phyloP scores from a whole-genome alignment of 2,888 invertebrate species.

The Drosophila niveifrons region DNA sequence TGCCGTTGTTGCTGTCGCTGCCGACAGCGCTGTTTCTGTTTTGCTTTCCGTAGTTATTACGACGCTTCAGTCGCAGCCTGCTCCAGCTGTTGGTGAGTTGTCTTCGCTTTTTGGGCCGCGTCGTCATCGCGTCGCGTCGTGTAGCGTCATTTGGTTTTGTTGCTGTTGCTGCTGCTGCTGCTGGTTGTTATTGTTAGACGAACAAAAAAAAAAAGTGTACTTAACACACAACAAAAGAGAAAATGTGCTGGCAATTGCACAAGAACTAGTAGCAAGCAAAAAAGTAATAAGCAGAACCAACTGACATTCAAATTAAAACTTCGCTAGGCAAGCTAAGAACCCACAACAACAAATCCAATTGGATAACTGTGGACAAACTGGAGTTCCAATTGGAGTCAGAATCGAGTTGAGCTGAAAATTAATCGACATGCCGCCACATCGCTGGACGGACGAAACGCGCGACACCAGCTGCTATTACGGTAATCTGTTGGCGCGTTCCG shows the following conservation, averaged over 20 bases:
- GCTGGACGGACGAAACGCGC: slow-evolving; percentile 72
- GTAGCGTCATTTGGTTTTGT: slow-evolving; percentile 12
- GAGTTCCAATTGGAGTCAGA: slow-evolving; percentile 2
- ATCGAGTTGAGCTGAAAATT: not conserved
- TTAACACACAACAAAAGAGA: slow-evolving; percentile 45
- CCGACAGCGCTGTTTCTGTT: not conserved
- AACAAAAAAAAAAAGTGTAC: slow-evolving; percentile 11
- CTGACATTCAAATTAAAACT: slow-evolving; percentile 5
- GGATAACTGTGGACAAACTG: too few species aligned
- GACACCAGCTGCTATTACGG: slow-evolving; percentile 69
- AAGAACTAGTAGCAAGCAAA: slow-evolving; percentile 31
- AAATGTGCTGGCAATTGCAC: slow-evolving; percentile 68
- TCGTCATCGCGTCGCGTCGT: not conserved
- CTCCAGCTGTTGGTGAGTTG: slow-evolving; percentile 74
- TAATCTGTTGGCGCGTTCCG: slow-evolving; percentile 47
- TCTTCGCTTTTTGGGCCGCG: slow-evolving; percentile 27
- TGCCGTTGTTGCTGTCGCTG: slow-evolving; percentile 33
- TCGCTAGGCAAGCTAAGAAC: too few species aligned
- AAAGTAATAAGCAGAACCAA: not conserved
- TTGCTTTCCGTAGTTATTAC: slow-evolving; percentile 10
- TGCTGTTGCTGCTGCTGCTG: slow-evolving; percentile 14
- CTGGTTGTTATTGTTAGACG: slow-evolving; percentile 19
- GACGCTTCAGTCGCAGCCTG: slow-evolving; percentile 64
- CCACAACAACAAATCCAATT: too few species aligned
- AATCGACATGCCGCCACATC: slow-evolving; percentile 62